Percentiles rank a stretch among this genome's conserved stretches.
phyloP scores from a whole-genome alignment of 2,888 invertebrate species.

The Aleiodes testaceus region DNA sequence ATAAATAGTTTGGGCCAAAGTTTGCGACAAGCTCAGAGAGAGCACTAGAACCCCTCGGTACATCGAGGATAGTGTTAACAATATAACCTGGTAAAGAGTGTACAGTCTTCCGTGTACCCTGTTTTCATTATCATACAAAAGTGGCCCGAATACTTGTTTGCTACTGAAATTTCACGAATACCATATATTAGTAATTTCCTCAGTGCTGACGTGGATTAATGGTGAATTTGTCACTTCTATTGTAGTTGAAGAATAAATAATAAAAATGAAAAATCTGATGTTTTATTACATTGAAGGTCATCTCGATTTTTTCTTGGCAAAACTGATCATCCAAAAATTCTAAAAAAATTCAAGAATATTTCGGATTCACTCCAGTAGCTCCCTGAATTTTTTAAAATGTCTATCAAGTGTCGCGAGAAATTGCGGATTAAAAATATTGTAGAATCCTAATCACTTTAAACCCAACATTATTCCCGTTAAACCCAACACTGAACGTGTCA shows the following conservation, averaged over 20 bases:
- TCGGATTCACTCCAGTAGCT: too few relatives aligned
- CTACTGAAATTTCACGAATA: neutral
- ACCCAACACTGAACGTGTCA: neutral
- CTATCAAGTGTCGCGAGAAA: neutral
- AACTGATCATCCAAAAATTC: neutral
- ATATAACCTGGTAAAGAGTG: conserved; percentile 36
- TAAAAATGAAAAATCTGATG: too few relatives aligned
- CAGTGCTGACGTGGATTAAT: too few relatives aligned
- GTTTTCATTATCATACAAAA: too few relatives aligned
- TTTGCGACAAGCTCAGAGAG: conserved; percentile 49
- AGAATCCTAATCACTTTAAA: neutral
- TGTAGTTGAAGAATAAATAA: too few relatives aligned
- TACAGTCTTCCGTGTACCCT: too few relatives aligned
- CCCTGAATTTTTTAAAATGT: too few relatives aligned
- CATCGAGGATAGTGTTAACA: conserved; percentile 57
- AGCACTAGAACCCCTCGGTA: conserved; percentile 45
- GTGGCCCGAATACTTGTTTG: conserved; percentile 11
- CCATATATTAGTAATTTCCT: too few relatives aligned
- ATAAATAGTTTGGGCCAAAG: conserved; percentile 61
- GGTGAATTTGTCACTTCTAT: too few relatives aligned
- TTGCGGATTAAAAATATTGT: neutral
- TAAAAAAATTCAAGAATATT: neutral
- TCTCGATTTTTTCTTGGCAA: too few relatives aligned
- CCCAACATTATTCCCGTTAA: neutral
- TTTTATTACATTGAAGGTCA: too few relatives aligned